Evolutionary conservation across 2,888 invertebrate species (phyloP), one percentile per base, ranked within the genome.

Genomic region (Macroteleia sp.): DNA sequence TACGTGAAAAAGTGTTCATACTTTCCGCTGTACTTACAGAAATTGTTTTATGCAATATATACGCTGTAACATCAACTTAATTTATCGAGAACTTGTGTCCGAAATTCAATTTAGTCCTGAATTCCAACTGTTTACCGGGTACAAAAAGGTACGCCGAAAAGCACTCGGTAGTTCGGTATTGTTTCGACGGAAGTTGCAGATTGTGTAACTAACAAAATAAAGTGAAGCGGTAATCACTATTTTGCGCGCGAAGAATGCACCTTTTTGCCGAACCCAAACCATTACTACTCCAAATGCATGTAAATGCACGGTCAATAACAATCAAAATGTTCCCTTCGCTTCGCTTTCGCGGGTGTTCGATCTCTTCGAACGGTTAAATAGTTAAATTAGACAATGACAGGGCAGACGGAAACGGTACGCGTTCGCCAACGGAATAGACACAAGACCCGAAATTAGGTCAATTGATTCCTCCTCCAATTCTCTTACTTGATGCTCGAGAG

Each of bases 371-470:
- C 41, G 34, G 36, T 87, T 87, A 88, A 88, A 86, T 88, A 86
- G 88, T 87, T 87, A 82, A 87, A 88, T 88, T 85, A 86, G 84
- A 84, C 84, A 86, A 87, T 85, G 82, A 82, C 78, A 79, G 75
- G 81, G 70, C 39, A 48, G 78, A 39, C 70, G 48, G 61, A 57
- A 80, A 41, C 64, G 19, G 22, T 16, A 36, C 76, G 77, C 73
- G 77, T 76, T 76, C 78, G 36, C 46, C 42, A 14, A 32, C 44
- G 39, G 36, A 66, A 70, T 66, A 77, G 57, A 76, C 79, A 69
- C 77, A 52, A 79, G 78, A 77, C 67, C 77, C 77, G 80, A 82
- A 87, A 88, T 87, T 87, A 80, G 87, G 86, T 88, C 86, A 88
- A 88, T 88, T 87, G 87, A 83, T 87, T 84, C 83, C 86, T 83